Conservation (phyloP, 2,113 vertebrate species). For the Chaetodon trifascialis region DNA sequence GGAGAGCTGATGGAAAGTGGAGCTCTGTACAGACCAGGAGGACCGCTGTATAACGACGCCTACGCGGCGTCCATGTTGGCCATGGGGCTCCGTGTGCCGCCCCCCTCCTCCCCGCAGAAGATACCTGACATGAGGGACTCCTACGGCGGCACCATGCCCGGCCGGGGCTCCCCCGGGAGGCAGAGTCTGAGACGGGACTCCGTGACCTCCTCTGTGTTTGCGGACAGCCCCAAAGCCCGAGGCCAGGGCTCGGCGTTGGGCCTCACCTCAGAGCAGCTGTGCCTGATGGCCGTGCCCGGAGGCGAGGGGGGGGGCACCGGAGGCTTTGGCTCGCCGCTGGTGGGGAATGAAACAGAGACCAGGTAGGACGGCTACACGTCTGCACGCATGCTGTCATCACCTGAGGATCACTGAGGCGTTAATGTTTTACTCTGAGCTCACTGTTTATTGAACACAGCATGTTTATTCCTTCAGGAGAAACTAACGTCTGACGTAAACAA, state of each 20-base stretch:
- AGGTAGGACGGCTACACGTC: conserved; percentile 79
- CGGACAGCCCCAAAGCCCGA: conserved; percentile 91
- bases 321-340: conserved; percentile 86
- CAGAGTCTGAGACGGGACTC: conserved; percentile 94
- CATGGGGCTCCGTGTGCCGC: conserved; percentile 89
- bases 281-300: conserved; percentile 87
- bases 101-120: conserved; percentile 95
- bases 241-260: conserved; percentile 81
- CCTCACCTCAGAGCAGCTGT: conserved; percentile 87
- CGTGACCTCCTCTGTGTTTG: conserved; percentile 89
- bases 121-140: conserved; percentile 88
- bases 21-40: conserved; percentile 91
- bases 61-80: conserved; percentile 84
- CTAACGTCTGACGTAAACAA: no score
- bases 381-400: background rate
- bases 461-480: no score
- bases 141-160: conserved; percentile 88
- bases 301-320: conserved; percentile 81
- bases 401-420: background rate
- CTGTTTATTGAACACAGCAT: no score
- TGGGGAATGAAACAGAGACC: conserved; percentile 92
- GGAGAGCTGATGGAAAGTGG: conserved; percentile 91
- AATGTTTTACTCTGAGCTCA: no score
- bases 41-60: conserved; percentile 89
- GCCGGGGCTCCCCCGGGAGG: conserved; percentile 93